Base-by-base conservation (phyloP, 2,888 invertebrate species). In the Drosophila meridiana region DNA sequence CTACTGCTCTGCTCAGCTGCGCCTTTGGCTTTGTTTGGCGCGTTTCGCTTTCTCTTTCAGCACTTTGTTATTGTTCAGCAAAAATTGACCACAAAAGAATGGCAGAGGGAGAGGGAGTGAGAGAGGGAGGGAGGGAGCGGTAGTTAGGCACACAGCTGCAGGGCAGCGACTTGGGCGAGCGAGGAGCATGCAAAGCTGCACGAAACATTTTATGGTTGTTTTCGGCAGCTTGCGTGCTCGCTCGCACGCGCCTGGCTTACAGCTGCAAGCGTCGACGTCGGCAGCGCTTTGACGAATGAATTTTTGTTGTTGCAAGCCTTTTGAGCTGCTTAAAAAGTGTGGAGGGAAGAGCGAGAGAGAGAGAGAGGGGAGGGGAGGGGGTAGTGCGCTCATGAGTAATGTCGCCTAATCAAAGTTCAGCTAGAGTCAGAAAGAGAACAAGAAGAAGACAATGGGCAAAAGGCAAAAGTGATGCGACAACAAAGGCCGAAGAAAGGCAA, bases 401-500 rank as follows among this genome's bases (percentile, higher is more conserved):
- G 71, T 47, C 64, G 59, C 59, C 80, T 80, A 78, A 78, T 80
- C 80, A 78, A 76, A 78, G 80, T 76, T 78, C 80, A 78, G 78
- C 63, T 67, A 42, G 59, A 73, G 72, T 76, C 78, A 69, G 59
- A 42, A 32, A 32, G n/a, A 32, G 13, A 26, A 42, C 14, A 5
- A 8, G 5, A 14, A 43, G 28, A n/a, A 59, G 61, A 69, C 63
- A 69, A 75, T 36, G 43, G 42, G 36, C 38, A n/a, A 66, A 52
- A 59, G 55, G 45, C 32, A 63, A 75, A 70, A 75, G 70, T 72
- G 70, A 52, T 47, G 57, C 52, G 32, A 67, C 63, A 68, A 62
- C 75, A 78, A 76, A 65, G 34, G 45, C 30, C 5, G 52, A 50
- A 59, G 36, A 59, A 69, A 60, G 26, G 26, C 38, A 64, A 43